Percentiles rank a stretch among this genome's conserved stretches.
Evolutionary conservation across 2,888 invertebrate species (phyloP).

Genomic region (Macrosoma leucophasiata): DNA sequence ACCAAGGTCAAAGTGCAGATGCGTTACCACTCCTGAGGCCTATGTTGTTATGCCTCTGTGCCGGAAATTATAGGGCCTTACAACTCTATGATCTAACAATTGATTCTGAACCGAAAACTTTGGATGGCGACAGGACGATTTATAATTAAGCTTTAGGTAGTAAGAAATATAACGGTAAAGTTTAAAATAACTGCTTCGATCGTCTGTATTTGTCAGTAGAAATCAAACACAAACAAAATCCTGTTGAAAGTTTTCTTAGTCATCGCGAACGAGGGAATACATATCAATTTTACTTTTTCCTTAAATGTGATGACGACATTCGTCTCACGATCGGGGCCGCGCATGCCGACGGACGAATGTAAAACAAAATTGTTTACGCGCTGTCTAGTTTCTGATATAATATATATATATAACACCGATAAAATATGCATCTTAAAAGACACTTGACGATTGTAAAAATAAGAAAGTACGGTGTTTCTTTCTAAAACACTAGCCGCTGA

Average conservation of each 20-base stretch:
- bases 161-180: no score
- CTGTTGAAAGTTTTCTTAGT: slow-evolving; percentile 66
- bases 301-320: slow-evolving; percentile 60
- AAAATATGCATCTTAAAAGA: background rate
- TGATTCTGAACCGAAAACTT: no score
- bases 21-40: no score
- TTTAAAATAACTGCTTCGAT: no score
- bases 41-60: no score
- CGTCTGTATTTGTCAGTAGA: slow-evolving; percentile 28
- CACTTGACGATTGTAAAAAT: background rate
- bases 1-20: no score
- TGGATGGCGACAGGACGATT: no score
- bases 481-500: no score
- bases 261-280: slow-evolving; percentile 45
- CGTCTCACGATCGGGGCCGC: slow-evolving; percentile 66
- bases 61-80: no score
- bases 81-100: no score
- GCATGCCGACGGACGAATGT: slow-evolving; percentile 50
- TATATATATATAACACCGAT: slow-evolving; percentile 22
- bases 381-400: slow-evolving; percentile 25
- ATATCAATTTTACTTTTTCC: slow-evolving; percentile 72
- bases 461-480: no score
- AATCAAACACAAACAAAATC: slow-evolving; percentile 38
- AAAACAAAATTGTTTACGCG: slow-evolving; percentile 23
- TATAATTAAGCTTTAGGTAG: no score